phyloP scores from a whole-genome alignment of 2,888 invertebrate genomes.

The Luperina testacea region DNA sequence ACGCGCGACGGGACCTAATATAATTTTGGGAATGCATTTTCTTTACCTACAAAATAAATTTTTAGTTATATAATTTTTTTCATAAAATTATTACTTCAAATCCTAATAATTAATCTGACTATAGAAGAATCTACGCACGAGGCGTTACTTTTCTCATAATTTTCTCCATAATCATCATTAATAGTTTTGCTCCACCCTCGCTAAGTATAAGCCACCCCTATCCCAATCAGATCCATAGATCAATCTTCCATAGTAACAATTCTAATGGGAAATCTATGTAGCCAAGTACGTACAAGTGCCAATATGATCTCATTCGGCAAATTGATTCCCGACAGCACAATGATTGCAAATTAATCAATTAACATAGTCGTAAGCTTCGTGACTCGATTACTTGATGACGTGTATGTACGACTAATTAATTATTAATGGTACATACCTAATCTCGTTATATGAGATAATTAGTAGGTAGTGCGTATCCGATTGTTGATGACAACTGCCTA shows the following conservation, averaged over 20 bases:
- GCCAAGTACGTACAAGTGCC: slow-evolving; percentile 32
- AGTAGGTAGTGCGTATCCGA: slow-evolving; percentile 40
- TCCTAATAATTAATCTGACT: not conserved
- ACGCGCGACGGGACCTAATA: too few relatives aligned
- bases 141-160: not conserved
- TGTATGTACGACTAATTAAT: slow-evolving; percentile 64
- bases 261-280: slow-evolving; percentile 47
- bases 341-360: slow-evolving; percentile 65
- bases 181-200: too few relatives aligned
- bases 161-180: not conserved
- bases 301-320: slow-evolving; percentile 58
- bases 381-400: slow-evolving; percentile 61
- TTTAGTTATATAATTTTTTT: too few relatives aligned
- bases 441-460: slow-evolving; percentile 61
- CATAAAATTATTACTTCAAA: not conserved
- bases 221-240: slow-evolving; percentile 12
- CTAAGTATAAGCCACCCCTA: not conserved
- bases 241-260: not conserved
- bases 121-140: not conserved
- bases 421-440: slow-evolving; percentile 60
- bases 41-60: too few relatives aligned
- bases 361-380: slow-evolving; percentile 58
- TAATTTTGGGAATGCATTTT: too few relatives aligned
- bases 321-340: slow-evolving; percentile 59
- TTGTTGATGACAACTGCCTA: slow-evolving; percentile 51